Evolutionary conservation across 2,797 vertebrate genomes (phyloP), one percentile per base, ranked within the genome.

Genomic region (Lepilemur ruficaudatus): DNA sequence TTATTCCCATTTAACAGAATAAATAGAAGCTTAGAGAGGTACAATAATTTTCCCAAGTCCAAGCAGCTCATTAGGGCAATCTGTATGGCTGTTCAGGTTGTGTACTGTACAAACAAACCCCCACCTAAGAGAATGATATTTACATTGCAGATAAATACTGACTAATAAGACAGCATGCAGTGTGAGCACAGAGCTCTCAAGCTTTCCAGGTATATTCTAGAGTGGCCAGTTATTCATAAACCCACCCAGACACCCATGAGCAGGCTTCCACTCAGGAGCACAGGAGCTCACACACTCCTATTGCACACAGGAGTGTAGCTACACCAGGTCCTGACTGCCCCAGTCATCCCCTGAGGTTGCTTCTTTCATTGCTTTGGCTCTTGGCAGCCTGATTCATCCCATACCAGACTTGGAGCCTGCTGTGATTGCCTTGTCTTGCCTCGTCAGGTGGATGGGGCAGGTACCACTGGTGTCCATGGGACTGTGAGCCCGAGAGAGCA

Each of bases 391-490:
- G 0, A 30, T n/a, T 72, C 38, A 61, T 76, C 30, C 75, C 2
- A 4, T 17, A 8, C 28, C n/a, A 41, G 28, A 50, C 23, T 67
- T 59, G 7, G 38, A 41, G 8, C 48, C 41, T 9, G 32, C 38
- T 41, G 2, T 1, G 23, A 10, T 18, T 32, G 7, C 11, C 65
- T 43, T 6, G 20, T 48, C 61, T 63, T 32, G 61, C 15, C 75
- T 35, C 8, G 15, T 48, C 15, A 3, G 8, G 57, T 20, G 30
- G 12, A 12, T 7, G 32, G 8, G 22, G 41, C 48, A 30, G 67
- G 38, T 23, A 4, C 15, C 9, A 22, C 2, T 3, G 9, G 65
- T n/a, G 4, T 50, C 15, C 4, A 0, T 3, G 7, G 50, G n/a
- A 25, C 6, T 2, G 11, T 41, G 59, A 73, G 25, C 67, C 63